These are phyloP conservation scores for Brenthis ino DNA, from an alignment of 2,888 invertebrate genomes.

Conservation along the genomic window DNA sequence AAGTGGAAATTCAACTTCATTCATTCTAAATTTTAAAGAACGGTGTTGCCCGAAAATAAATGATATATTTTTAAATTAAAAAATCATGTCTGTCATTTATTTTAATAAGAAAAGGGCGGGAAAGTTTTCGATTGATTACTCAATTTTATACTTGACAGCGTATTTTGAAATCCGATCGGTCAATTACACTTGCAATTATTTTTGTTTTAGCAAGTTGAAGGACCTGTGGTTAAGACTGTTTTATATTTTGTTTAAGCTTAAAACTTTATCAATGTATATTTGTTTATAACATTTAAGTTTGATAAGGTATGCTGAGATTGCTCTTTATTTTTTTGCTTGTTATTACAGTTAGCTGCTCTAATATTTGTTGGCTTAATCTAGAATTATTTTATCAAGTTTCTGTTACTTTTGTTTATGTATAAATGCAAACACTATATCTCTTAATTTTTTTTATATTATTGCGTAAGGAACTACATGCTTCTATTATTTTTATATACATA, in stretches of 20 bases:
- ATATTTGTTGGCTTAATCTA: too few relatives aligned
- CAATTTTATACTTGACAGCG: constrained; percentile 46
- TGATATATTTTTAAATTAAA: background rate
- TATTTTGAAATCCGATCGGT: constrained; percentile 47
- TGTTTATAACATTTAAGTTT: background rate
- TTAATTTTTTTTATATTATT: too few relatives aligned
- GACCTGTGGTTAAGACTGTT: background rate
- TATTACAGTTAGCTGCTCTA: background rate
- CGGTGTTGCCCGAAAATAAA: background rate
- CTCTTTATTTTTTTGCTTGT: too few relatives aligned
- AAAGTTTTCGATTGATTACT: constrained; percentile 49
- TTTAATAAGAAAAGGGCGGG: constrained; percentile 41
- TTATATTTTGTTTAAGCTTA: background rate
- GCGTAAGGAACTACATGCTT: too few relatives aligned
- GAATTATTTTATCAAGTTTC: too few relatives aligned
- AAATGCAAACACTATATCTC: too few relatives aligned
- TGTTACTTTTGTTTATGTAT: too few relatives aligned
- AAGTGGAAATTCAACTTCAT: too few relatives aligned
- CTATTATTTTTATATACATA: too few relatives aligned
- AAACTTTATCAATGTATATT: background rate
- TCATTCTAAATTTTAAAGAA: too few relatives aligned
- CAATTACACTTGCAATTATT: constrained; percentile 35
- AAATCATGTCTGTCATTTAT: constrained; percentile 19
- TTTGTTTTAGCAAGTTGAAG: constrained; percentile 3
- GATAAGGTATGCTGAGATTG: background rate